Percentiles rank a stretch among this genome's conserved stretches.
Conservation (phyloP, 1,140 invertebrate genomes). For the Cyphomyrmex costatus region DNA sequence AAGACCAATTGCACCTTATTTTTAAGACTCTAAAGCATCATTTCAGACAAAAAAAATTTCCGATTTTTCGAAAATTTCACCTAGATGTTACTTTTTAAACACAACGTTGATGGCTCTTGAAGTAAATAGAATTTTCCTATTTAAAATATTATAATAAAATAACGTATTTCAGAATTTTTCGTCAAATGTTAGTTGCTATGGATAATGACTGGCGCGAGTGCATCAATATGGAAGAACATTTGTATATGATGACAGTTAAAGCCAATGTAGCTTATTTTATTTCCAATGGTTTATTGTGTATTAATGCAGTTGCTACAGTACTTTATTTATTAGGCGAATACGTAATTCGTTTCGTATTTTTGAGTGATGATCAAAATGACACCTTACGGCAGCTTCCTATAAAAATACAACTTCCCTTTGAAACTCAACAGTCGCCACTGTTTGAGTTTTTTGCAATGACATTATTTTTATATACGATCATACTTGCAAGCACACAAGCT, state of each 20-base stretch:
- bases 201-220: not conserved
- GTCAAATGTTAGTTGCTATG: not conserved
- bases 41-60: too few species aligned
- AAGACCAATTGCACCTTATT: too few species aligned
- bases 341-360: not conserved
- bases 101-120: too few species aligned
- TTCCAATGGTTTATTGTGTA: not conserved
- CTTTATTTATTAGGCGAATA: slow-evolving; percentile 5
- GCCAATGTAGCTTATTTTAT: slow-evolving; percentile 7
- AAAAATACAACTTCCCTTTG: not conserved
- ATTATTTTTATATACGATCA: too few species aligned
- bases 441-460: not conserved
- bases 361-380: not conserved
- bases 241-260: slow-evolving; percentile 1
- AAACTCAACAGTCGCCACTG: slow-evolving; percentile 9
- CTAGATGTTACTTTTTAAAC: too few species aligned
- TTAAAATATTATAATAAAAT: not conserved
- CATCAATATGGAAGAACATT: slow-evolving; percentile 1
- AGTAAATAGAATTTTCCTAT: too few species aligned
- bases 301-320: not conserved
- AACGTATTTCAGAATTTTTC: not conserved
- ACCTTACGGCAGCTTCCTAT: slow-evolving; percentile 19
- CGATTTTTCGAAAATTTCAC: too few species aligned
- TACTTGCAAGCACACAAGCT: too few species aligned
- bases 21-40: too few species aligned